Evolutionary conservation across 2,797 vertebrate genomes (phyloP).

Genomic region (Propithecus deckenii): DNA sequence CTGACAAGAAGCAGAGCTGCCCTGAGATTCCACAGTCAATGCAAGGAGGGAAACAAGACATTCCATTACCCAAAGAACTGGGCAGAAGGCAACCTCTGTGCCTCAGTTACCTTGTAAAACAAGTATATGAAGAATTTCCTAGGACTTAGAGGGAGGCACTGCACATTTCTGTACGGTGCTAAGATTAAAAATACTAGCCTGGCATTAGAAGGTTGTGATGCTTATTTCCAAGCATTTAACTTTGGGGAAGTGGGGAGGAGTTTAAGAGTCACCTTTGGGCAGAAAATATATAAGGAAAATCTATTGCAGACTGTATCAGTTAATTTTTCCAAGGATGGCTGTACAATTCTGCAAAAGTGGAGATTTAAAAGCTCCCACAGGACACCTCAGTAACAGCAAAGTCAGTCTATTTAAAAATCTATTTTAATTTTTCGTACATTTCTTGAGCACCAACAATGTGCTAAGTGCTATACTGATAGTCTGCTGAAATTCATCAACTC

Average conservation of each 20-base stretch:
- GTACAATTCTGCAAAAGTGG: neutral
- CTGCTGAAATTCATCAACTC: neutral
- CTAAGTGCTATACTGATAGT: neutral
- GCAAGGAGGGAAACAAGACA: neutral
- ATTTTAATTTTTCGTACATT: neutral
- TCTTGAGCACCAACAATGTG: neutral
- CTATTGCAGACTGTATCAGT: neutral
- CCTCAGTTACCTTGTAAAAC: neutral
- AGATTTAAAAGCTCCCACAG: neutral
- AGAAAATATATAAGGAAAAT: neutral
- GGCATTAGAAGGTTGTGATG: neutral
- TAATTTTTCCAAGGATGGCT: neutral
- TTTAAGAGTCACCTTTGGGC: constrained; percentile 18
- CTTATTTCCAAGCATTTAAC: constrained; percentile 8
- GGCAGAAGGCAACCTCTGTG: neutral
- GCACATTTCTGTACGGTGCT: neutral
- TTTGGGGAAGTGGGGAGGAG: neutral
- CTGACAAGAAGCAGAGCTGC: constrained; percentile 31
- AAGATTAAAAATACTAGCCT: constrained; percentile 29
- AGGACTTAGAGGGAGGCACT: neutral
- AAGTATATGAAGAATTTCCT: neutral
- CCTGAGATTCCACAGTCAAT: neutral
- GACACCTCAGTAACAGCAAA: neutral
- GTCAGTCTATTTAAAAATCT: neutral
- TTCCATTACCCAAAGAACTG: neutral